These are phyloP conservation scores for Dasypolia templi DNA, from an alignment of 2,888 invertebrate species.

Conservation along the genomic window DNA sequence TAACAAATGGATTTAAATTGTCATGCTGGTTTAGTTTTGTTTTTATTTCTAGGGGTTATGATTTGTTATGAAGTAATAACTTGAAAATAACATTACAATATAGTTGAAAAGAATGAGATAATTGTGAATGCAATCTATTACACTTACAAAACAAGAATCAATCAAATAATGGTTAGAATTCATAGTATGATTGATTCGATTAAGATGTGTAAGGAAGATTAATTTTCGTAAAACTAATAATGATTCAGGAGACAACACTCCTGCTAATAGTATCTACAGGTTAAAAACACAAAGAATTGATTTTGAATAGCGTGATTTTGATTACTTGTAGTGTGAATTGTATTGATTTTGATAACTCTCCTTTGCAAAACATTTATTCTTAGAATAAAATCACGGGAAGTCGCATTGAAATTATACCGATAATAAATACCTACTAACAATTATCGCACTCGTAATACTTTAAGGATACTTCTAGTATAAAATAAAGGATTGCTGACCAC, in stretches of 20 bases:
- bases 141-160: not conserved
- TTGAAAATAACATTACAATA: not conserved
- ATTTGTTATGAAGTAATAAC: not conserved
- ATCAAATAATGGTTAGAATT: not conserved
- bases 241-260: not conserved
- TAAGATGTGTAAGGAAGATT: not conserved
- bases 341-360: no score
- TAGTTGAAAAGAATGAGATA: not conserved
- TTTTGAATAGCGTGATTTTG: not conserved
- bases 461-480: not conserved
- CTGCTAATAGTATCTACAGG: not conserved
- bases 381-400: no score
- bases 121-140: not conserved
- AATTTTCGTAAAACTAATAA: not conserved
- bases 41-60: not conserved
- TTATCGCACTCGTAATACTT: not conserved
- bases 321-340: no score
- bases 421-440: not conserved
- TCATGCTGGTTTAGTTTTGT: constrained; percentile 5
- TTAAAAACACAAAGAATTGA: no score
- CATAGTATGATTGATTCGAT: not conserved
- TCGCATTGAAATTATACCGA: not conserved
- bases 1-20: not conserved
- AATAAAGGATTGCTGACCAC: not conserved
- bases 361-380: not conserved